Conservation (phyloP, 1,140 invertebrate genomes). For the Caerostris extrusa region DNA sequence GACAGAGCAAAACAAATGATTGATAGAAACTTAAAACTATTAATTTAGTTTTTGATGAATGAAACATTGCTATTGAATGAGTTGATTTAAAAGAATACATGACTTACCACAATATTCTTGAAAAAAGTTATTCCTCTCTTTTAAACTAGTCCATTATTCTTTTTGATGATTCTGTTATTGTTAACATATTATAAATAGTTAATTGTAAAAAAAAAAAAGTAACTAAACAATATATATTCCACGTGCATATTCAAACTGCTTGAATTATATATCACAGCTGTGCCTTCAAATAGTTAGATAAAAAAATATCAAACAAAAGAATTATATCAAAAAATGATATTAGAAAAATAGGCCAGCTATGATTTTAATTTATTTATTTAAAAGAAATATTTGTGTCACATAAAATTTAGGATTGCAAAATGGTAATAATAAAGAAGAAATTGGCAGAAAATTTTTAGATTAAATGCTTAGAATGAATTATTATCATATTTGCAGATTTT, state of each 20-base stretch:
- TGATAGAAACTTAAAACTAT: too few relatives aligned
- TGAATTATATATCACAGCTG: conserved; percentile 58
- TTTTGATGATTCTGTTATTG: background rate
- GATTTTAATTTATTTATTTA: background rate
- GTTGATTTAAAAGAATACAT: too few relatives aligned
- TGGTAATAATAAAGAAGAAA: background rate
- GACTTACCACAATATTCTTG: background rate
- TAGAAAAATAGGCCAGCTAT: conserved; percentile 32
- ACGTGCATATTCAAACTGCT: background rate
- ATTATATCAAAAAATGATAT: background rate
- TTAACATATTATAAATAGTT: background rate
- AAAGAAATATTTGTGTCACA: background rate
- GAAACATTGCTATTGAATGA: too few relatives aligned
- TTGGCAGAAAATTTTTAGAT: too few relatives aligned
- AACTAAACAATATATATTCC: background rate
- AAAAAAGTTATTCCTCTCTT: background rate
- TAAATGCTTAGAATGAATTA: too few relatives aligned
- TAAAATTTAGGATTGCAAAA: background rate
- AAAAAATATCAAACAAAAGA: background rate
- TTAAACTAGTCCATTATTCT: background rate
- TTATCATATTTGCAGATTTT: too few relatives aligned
- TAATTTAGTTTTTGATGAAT: too few relatives aligned
- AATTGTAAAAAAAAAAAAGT: background rate
- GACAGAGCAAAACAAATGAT: too few relatives aligned
- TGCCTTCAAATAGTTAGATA: conserved; percentile 52